Conservation (phyloP, 2,113 vertebrate genomes). For the Azemiops feae region DNA sequence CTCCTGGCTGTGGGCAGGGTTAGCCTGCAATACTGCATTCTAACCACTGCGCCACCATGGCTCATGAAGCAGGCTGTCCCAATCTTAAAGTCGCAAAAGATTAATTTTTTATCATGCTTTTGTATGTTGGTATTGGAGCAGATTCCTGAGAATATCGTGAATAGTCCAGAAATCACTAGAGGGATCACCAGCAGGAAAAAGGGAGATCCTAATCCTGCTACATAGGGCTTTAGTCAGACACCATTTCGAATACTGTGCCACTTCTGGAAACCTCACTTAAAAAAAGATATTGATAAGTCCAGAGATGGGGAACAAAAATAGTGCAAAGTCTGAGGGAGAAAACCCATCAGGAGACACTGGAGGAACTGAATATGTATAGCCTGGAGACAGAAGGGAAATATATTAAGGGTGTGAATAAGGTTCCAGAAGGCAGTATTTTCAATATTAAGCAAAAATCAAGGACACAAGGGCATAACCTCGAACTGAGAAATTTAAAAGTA, state of each 20-base stretch:
- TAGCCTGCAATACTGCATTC: not conserved
- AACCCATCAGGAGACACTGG: not conserved
- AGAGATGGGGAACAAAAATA: not conserved
- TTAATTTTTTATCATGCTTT: not conserved
- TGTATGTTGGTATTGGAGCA: not conserved
- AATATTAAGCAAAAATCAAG: not conserved
- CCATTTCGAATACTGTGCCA: not conserved
- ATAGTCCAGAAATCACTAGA: not conserved
- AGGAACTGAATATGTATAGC: not conserved
- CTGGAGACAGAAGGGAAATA: not conserved
- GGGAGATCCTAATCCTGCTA: not conserved
- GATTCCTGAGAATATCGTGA: not conserved
- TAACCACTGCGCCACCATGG: not conserved
- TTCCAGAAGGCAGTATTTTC: not conserved
- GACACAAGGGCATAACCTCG: not conserved
- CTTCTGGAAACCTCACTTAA: not conserved
- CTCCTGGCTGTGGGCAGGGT: not conserved
- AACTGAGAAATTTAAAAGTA: not conserved
- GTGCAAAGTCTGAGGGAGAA: not conserved
- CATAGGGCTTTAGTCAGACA: not conserved
- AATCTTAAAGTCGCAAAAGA: not conserved
- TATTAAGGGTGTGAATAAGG: not conserved
- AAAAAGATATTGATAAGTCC: not conserved
- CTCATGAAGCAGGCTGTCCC: not conserved
- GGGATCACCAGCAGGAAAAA: not conserved